A percentile compares a stretch with the other conserved stretches of the same genome.
These are phyloP conservation scores for Polia nebulosa DNA, from an alignment of 2,888 invertebrate genomes.

Conservation along the genomic window DNA sequence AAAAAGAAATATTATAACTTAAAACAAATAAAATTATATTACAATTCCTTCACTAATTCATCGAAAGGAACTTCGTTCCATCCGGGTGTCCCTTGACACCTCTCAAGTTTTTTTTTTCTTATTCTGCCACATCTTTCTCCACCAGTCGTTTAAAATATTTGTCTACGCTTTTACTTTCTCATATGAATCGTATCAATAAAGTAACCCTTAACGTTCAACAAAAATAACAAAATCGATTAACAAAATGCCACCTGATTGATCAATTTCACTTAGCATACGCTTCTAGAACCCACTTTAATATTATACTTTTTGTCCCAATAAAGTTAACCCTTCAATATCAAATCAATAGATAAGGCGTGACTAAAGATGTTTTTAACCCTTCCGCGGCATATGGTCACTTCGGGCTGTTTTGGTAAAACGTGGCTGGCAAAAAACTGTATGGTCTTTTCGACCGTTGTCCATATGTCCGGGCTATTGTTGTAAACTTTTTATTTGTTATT, in stretches of 20 bases:
- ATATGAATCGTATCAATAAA: neutral
- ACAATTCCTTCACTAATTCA: no score
- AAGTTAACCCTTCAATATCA: constrained; percentile 66
- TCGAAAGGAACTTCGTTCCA: no score
- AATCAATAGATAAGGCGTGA: constrained; percentile 81
- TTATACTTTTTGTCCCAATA: constrained; percentile 62
- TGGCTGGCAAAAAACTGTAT: constrained; percentile 71
- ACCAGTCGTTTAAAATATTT: no score
- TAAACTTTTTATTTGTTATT: constrained; percentile 74
- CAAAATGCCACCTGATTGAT: constrained; percentile 38
- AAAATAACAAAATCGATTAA: constrained; percentile 7
- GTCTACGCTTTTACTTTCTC: no score
- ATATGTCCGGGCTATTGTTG: constrained; percentile 74
- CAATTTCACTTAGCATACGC: constrained; percentile 42
- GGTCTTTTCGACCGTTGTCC: constrained; percentile 75
- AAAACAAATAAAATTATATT: no score
- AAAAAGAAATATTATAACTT: no score
- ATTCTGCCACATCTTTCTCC: no score
- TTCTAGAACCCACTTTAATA: constrained; percentile 17
- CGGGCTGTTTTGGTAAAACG: constrained; percentile 69
- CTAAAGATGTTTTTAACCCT: constrained; percentile 75
- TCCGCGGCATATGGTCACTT: constrained; percentile 78
- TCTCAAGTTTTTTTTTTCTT: no score
- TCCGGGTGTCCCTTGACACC: no score
- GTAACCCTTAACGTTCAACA: neutral